These are phyloP conservation scores for Thunnus thynnus DNA, from an alignment of 2,113 vertebrate species.

Conservation along the genomic window DNA sequence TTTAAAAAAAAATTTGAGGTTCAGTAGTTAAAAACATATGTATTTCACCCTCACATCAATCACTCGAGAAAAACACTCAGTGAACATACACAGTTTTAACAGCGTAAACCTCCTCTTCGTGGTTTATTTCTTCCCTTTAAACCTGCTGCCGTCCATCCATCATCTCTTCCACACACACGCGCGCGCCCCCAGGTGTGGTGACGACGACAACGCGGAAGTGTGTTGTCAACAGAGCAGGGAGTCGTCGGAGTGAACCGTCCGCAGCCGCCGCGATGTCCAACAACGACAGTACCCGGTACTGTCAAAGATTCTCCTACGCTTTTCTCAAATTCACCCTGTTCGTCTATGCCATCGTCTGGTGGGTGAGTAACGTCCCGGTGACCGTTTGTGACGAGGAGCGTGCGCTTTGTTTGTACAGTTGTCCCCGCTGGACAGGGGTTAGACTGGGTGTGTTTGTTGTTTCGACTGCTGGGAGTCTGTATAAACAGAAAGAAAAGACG, in stretches of 20 bases:
- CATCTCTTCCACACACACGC: neutral
- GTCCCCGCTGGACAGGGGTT: neutral
- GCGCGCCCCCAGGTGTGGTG: constrained; percentile 65
- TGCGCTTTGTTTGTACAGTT: neutral
- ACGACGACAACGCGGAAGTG: constrained; percentile 76
- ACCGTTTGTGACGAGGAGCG: neutral
- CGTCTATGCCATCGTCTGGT: constrained; percentile 71
- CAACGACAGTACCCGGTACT: constrained; percentile 44
- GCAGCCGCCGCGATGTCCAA: constrained; percentile 54
- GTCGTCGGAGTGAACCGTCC: neutral
- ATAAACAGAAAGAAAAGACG: no score
- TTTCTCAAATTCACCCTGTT: constrained; percentile 72
- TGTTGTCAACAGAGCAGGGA: constrained; percentile 10
- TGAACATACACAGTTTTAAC: neutral
- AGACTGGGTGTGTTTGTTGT: neutral
- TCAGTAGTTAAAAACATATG: neutral
- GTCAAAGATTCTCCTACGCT: constrained; percentile 62
- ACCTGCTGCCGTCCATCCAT: neutral
- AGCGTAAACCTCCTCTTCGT: no score
- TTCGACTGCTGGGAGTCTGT: neutral
- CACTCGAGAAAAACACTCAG: neutral
- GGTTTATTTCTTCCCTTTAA: no score
- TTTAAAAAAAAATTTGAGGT: neutral
- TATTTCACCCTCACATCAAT: neutral
- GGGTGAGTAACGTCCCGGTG: constrained; percentile 64